A percentile compares a stretch with the other conserved stretches of the same genome.
These are phyloP conservation scores for Metallyticus violacea DNA, from an alignment of 2,888 invertebrate genomes.

Conservation along the genomic window DNA sequence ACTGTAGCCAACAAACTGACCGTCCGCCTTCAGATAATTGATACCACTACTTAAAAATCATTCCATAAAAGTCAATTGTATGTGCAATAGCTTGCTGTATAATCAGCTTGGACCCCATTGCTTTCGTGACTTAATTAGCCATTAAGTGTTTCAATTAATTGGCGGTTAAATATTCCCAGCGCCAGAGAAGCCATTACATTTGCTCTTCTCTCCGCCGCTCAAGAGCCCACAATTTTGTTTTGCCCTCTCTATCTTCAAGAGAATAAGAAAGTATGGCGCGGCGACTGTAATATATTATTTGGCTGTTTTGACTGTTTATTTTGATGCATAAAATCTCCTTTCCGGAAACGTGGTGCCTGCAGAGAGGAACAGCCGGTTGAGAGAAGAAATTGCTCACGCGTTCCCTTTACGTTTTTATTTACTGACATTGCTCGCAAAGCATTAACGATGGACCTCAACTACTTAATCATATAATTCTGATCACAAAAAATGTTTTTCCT, in stretches of 20 bases:
- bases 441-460: too few species aligned
- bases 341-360: background rate
- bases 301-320: background rate
- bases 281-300: background rate
- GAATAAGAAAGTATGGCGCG: background rate
- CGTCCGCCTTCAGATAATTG: background rate
- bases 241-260: background rate
- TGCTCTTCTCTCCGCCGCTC: background rate
- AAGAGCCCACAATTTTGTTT: background rate
- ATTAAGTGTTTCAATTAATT: constrained; percentile 3
- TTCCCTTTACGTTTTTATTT: background rate
- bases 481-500: too few species aligned
- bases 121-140: constrained; percentile 1
- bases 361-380: too few species aligned
- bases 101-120: background rate
- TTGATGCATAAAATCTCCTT: background rate
- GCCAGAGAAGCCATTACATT: background rate
- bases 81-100: background rate
- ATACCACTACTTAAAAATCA: background rate
- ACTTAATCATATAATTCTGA: too few species aligned
- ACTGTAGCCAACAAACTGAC: too few species aligned
- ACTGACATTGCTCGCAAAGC: background rate
- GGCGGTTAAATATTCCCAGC: background rate
- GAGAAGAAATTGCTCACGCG: background rate
- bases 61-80: background rate